phyloP scores from a whole-genome alignment of 2,888 invertebrate genomes.

The Augiades crinisus region DNA sequence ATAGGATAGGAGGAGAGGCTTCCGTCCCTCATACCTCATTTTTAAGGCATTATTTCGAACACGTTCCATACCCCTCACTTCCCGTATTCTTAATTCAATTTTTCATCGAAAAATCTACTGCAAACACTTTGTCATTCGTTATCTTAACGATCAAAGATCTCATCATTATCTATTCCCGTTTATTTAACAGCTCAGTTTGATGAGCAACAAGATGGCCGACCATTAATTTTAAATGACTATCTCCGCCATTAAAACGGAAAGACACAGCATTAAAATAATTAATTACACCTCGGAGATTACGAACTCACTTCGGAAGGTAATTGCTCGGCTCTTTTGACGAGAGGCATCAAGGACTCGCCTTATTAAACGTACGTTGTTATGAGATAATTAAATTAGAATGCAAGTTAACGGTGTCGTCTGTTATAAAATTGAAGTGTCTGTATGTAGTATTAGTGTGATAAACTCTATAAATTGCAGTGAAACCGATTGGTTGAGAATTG shows the following conservation, averaged over 20 bases:
- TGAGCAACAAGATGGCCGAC: slow-evolving; percentile 57
- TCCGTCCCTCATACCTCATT: too few relatives aligned
- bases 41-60: too few relatives aligned
- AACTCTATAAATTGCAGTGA: too few relatives aligned
- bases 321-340: neutral
- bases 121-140: too few relatives aligned
- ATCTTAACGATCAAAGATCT: slow-evolving; percentile 1
- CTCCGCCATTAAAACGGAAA: slow-evolving; percentile 54
- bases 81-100: too few relatives aligned
- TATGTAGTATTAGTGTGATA: too few relatives aligned
- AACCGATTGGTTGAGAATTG: too few relatives aligned
- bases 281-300: slow-evolving; percentile 52
- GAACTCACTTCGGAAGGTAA: slow-evolving; percentile 32
- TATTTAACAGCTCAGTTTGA: slow-evolving; percentile 56
- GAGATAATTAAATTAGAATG: neutral
- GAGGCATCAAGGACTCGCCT: slow-evolving; percentile 4
- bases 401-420: too few relatives aligned
- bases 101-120: too few relatives aligned
- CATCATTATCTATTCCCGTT: slow-evolving; percentile 35
- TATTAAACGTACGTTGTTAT: neutral
- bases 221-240: slow-evolving; percentile 66
- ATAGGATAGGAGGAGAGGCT: too few relatives aligned
- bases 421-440: too few relatives aligned
- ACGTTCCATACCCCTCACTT: too few relatives aligned
- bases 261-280: slow-evolving; percentile 57